phyloP scores from a whole-genome alignment of 2,797 vertebrate genomes.

The Craterocephalus amniculus region DNA sequence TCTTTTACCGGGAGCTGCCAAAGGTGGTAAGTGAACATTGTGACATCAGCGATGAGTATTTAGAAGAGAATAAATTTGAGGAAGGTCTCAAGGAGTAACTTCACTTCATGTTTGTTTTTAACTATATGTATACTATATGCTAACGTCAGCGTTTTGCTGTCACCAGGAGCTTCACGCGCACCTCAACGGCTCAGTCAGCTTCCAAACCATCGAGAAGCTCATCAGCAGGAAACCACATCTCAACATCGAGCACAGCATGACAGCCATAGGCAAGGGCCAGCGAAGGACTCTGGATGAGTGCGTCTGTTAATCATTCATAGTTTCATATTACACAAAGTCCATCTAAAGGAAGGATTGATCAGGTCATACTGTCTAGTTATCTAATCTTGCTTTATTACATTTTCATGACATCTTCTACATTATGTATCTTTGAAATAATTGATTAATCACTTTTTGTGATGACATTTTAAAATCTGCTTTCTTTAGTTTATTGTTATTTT shows the following conservation, averaged over 20 bases:
- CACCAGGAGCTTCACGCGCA: constrained; percentile 96
- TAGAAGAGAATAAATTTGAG: not conserved
- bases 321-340: not conserved
- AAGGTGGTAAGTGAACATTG: constrained; percentile 79
- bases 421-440: not conserved
- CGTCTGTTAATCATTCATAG: constrained; percentile 51
- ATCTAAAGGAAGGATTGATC: not conserved
- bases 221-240: constrained; percentile 88
- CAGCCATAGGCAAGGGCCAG: constrained; percentile 89
- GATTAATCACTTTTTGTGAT: not conserved
- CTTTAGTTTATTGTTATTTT: not conserved
- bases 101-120: not conserved
- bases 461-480: not conserved
- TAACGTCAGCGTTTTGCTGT: constrained; percentile 53
- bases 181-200: constrained; percentile 94
- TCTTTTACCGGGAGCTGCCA: constrained; percentile 80
- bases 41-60: not conserved
- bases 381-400: not conserved
- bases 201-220: constrained; percentile 90
- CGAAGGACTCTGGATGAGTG: constrained; percentile 92
- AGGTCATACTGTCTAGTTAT: not conserved
- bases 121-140: constrained; percentile 21
- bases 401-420: not conserved
- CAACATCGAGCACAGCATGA: constrained; percentile 88
- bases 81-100: not conserved